A percentile compares a stretch with the other conserved stretches of the same genome.
Evolutionary conservation across 2,888 invertebrate genomes (phyloP).

Genomic region (Lithophane ornitopus): DNA sequence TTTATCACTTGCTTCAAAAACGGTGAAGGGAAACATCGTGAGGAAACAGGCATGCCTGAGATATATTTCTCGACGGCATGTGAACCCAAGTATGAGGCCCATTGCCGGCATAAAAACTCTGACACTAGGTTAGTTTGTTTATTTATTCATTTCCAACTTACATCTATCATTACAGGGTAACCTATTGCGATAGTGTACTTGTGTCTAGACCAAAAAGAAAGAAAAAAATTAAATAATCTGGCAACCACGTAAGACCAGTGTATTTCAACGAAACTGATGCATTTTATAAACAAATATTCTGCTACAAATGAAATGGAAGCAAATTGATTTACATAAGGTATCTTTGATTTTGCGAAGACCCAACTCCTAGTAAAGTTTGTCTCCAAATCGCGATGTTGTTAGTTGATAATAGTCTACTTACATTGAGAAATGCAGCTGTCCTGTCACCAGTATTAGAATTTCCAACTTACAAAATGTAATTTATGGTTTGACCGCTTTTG

Average conservation of each 20-base stretch:
- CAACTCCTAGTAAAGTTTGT: background rate
- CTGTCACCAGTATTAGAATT: slow-evolving; percentile 13
- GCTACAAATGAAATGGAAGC: background rate
- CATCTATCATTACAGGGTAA: too few species aligned
- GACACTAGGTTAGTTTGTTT: too few species aligned
- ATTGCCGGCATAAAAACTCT: too few species aligned
- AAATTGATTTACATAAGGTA: background rate
- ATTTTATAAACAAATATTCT: background rate
- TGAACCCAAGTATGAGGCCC: too few species aligned
- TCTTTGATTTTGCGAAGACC: background rate
- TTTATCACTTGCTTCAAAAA: too few species aligned
- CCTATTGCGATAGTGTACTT: too few species aligned
- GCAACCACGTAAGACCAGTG: background rate
- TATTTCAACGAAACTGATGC: background rate
- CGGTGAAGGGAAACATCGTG: too few species aligned
- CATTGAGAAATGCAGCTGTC: background rate
- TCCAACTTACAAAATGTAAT: slow-evolving; percentile 19
- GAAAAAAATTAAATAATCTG: too few species aligned
- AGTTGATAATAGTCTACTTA: background rate
- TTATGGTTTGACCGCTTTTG: slow-evolving; percentile 21
- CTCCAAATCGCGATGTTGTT: background rate
- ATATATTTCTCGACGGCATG: too few species aligned
- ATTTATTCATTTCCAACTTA: too few species aligned
- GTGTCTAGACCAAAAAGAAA: too few species aligned
- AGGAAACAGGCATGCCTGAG: too few species aligned